Conservation (phyloP, 92 coral and sea anemone species). For the Umimayanthus chanpuru region DNA sequence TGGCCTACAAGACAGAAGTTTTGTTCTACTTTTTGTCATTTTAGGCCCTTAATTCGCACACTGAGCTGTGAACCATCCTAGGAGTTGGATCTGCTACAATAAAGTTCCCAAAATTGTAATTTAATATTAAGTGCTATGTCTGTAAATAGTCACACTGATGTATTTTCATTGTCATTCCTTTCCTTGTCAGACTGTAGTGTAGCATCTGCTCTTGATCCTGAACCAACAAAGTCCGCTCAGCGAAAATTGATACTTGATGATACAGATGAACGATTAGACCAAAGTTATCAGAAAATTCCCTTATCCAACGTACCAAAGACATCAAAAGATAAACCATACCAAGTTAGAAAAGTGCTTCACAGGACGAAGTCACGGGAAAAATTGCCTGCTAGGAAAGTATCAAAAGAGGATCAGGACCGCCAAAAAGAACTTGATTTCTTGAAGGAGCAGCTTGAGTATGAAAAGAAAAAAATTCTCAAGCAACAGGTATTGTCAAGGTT, state of each 20-base stretch:
- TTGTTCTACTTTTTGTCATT: too few relatives aligned
- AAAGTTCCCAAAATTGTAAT: background rate
- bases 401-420: constrained; percentile 19
- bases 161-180: background rate
- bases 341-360: constrained; percentile 22
- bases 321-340: background rate
- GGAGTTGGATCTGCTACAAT: too few relatives aligned
- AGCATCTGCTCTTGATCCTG: constrained; percentile 12
- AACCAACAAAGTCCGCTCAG: constrained; percentile 36
- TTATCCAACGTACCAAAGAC: background rate
- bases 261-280: background rate
- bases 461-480: constrained; percentile 71
- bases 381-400: background rate
- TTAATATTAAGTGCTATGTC: too few relatives aligned
- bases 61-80: too few relatives aligned
- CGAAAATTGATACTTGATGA: constrained; percentile 27
- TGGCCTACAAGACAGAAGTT: too few relatives aligned
- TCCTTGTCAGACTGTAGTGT: constrained; percentile 24
- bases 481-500: constrained; percentile 78
- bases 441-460: constrained; percentile 66
- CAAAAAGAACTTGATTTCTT: constrained; percentile 67
- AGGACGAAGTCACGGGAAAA: constrained; percentile 29
- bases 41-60: too few relatives aligned
- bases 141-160: background rate
- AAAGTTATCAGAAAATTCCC: background rate